phyloP scores from a whole-genome alignment of 1,140 invertebrate genomes.

The Drosophila ogumai region DNA sequence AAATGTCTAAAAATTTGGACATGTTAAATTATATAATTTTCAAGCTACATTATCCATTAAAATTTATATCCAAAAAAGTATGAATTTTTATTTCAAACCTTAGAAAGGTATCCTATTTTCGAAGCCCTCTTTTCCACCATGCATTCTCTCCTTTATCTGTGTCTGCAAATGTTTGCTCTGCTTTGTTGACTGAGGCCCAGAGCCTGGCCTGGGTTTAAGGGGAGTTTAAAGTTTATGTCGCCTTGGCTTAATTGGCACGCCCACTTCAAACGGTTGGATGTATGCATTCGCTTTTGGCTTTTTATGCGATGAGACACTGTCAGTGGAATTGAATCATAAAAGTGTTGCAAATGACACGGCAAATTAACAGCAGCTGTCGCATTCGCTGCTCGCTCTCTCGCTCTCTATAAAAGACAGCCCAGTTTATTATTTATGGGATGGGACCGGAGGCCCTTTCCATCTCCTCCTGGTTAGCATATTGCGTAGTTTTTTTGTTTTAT shows the following conservation, averaged over 20 bases:
- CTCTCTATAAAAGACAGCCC: slow-evolving; percentile 28
- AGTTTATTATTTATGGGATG: slow-evolving; percentile 59
- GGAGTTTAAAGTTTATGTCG: slow-evolving; percentile 55
- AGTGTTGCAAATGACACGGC: slow-evolving; percentile 74
- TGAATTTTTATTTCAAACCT: too few species aligned
- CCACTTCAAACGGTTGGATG: slow-evolving; percentile 23
- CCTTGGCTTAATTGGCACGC: slow-evolving; percentile 58
- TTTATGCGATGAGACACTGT: slow-evolving; percentile 45
- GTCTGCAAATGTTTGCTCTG: slow-evolving; percentile 50
- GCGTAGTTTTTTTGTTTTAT: slow-evolving; percentile 78
- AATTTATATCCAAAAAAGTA: too few species aligned
- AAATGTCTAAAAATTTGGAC: too few species aligned
- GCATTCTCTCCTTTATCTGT: slow-evolving; percentile 22
- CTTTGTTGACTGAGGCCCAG: slow-evolving; percentile 49
- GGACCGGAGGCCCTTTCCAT: background rate
- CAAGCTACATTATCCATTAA: too few species aligned
- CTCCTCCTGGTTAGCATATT: slow-evolving; percentile 65
- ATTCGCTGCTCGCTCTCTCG: background rate
- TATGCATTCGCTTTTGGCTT: slow-evolving; percentile 44
- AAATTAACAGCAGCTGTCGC: slow-evolving; percentile 60
- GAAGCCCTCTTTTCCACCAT: background rate
- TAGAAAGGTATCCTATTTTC: background rate
- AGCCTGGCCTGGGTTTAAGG: slow-evolving; percentile 11
- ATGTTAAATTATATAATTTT: too few species aligned
- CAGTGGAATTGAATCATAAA: slow-evolving; percentile 73